These are phyloP conservation scores for Salarias fasciatus DNA, from an alignment of 2,797 vertebrate genomes.

Conservation along the genomic window DNA sequence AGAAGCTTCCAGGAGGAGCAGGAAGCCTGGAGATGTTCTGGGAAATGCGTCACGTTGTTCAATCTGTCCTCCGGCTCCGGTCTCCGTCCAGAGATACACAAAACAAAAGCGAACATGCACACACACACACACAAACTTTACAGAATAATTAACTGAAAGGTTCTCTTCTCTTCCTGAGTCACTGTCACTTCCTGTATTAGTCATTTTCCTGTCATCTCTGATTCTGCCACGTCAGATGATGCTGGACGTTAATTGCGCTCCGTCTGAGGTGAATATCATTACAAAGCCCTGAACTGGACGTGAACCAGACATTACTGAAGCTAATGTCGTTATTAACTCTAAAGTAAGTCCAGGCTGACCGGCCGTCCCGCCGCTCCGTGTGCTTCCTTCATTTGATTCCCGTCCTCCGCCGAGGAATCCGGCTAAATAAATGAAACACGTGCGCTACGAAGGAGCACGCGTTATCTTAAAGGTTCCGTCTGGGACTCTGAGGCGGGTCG, in stretches of 20 bases:
- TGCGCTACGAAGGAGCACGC: slow-evolving; percentile 24
- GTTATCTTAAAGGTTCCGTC: slow-evolving; percentile 19
- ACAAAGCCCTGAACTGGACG: slow-evolving; percentile 67
- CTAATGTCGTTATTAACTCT: slow-evolving; percentile 74
- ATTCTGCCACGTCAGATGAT: slow-evolving; percentile 56
- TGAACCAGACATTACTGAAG: slow-evolving; percentile 64
- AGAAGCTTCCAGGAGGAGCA: slow-evolving; percentile 15
- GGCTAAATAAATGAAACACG: slow-evolving; percentile 47
- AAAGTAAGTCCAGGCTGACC: slow-evolving; percentile 47
- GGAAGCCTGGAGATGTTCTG: slow-evolving; percentile 40
- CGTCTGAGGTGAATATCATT: slow-evolving; percentile 60
- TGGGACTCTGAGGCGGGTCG: slow-evolving; percentile 5
- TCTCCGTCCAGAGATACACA: not conserved
- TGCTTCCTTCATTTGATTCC: slow-evolving; percentile 36
- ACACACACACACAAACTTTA: too few relatives aligned
- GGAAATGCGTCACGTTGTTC: slow-evolving; percentile 47
- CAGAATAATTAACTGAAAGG: not conserved
- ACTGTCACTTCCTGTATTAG: not conserved
- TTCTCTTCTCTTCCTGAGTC: not conserved
- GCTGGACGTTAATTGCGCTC: slow-evolving; percentile 50
- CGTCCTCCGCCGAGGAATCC: slow-evolving; percentile 29
- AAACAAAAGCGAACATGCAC: not conserved
- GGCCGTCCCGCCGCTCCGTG: slow-evolving; percentile 32
- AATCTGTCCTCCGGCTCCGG: slow-evolving; percentile 29
- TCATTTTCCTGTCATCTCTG: slow-evolving; percentile 22